Evolutionary conservation across 2,797 vertebrate genomes (phyloP), one percentile per base, ranked within the genome.

Genomic region (Chrosomus eos): DNA sequence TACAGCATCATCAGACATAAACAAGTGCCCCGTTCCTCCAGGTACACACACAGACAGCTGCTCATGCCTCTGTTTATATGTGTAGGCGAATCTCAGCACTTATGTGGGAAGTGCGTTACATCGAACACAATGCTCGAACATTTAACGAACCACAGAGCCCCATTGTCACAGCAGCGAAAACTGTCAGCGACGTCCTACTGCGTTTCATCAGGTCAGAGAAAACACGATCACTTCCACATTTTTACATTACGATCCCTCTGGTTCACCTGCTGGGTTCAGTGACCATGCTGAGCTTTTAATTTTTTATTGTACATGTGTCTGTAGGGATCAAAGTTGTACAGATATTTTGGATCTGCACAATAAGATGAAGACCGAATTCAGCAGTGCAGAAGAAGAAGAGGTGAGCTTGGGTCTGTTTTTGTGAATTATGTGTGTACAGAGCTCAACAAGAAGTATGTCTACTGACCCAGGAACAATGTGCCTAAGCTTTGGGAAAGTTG

Each of bases 31-130:
- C 0, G 18, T 58, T 58, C 31, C 4, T 70, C 9, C 33, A 71
- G 33, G 11, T 40, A 18, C 40, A 62, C 38, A 40, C 38, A 66
- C 9, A 73, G 64, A 19, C n/a, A 66, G 31, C 2, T 75, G 23
- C 18, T 80, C 10, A 51, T 1, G 1, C 71, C 40, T 43, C 19
- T 85, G 13, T 55, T 81, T 78, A 9, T 88, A 70, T 72, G 71
- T 77, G 1, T 80, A 99, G 98, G 94, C 96, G 98, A 88, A 99
- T 99, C 93, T 99, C 98, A 67, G 98, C 98, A 0, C 92, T 99
- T 85, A 99, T 99, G 97, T 99, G 98, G 98, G 98, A 99, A 92
- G 98, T 99, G 70, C 96, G 98, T 73, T 99, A 99, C 90, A 97
- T 99, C 48, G 98, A 99, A 87, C 98, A 99, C 93, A 99, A 99